These are phyloP conservation scores for Synodontis membranacea DNA, from an alignment of 2,113 vertebrate genomes.

Conservation along the genomic window DNA sequence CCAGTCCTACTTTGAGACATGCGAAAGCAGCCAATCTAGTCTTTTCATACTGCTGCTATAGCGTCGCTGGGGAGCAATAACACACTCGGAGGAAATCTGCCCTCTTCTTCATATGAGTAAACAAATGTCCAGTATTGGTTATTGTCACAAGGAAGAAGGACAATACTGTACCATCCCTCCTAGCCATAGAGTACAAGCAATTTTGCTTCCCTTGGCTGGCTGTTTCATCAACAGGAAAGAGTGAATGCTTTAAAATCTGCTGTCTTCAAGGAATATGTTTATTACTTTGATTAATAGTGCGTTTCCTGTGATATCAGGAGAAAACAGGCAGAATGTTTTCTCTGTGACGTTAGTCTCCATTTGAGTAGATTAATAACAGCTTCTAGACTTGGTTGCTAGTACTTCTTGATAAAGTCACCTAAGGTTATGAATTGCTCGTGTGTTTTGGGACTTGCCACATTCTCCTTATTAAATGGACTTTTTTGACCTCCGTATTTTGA, in stretches of 20 bases:
- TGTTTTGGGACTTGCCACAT: neutral
- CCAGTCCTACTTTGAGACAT: too few relatives aligned
- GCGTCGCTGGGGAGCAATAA: neutral
- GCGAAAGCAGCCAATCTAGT: neutral
- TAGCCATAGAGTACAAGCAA: neutral
- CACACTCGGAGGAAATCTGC: neutral
- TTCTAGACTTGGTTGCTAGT: neutral
- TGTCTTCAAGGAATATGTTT: neutral
- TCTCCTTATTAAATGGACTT: neutral
- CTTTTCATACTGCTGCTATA: neutral
- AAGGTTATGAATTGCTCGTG: neutral
- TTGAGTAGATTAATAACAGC: neutral
- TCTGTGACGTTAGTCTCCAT: neutral
- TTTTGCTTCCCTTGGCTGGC: neutral
- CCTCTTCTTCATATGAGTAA: neutral
- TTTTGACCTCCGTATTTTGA: slow-evolving; percentile 1
- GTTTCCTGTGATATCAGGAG: neutral
- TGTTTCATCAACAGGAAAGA: neutral
- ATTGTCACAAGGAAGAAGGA: neutral
- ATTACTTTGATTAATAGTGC: neutral
- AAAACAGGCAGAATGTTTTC: neutral
- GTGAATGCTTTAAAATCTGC: neutral
- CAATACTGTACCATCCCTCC: neutral
- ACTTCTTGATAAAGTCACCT: neutral
- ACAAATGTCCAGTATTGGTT: neutral